phyloP scores from a whole-genome alignment of 2,113 vertebrate genomes.

The Oryzias javanicus region DNA sequence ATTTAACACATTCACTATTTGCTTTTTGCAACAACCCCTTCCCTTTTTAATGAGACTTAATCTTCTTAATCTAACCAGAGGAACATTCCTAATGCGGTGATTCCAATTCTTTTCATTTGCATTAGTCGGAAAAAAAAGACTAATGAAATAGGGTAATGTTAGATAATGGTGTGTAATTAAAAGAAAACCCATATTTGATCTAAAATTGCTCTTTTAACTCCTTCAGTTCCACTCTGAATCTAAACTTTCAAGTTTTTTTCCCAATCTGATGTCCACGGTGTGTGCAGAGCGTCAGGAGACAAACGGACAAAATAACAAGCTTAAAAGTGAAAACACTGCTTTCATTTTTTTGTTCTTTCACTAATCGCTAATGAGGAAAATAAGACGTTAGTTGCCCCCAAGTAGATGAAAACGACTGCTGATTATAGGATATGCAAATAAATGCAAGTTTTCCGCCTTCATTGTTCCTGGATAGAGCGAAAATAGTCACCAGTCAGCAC shows the following conservation, averaged over 20 bases:
- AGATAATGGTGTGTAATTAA: not conserved
- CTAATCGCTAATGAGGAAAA: constrained; percentile 13
- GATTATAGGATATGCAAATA: constrained; percentile 54
- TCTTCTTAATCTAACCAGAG: constrained; percentile 6
- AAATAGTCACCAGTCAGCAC: constrained; percentile 43
- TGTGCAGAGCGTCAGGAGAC: constrained; percentile 4
- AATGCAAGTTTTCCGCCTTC: constrained; percentile 33
- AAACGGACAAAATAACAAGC: constrained; percentile 1
- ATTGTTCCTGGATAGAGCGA: constrained; percentile 39
- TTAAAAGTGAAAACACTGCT: not conserved
- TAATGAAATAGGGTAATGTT: not conserved
- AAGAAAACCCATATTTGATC: not conserved
- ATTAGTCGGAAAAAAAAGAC: constrained; percentile 3
- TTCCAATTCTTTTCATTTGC: not conserved
- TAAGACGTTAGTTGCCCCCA: constrained; percentile 8
- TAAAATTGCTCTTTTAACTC: not conserved
- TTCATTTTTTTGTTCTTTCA: constrained; percentile 13
- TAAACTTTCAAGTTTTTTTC: constrained; percentile 4
- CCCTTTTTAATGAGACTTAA: constrained; percentile 13
- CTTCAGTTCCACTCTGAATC: not conserved
- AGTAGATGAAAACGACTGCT: constrained; percentile 30
- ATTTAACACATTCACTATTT: constrained; percentile 5
- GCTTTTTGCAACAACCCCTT: constrained; percentile 1
- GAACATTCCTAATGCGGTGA: constrained; percentile 11
- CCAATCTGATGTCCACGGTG: no score